Evolutionary conservation across 2,113 vertebrate species (phyloP).

Genomic region (Gobius niger): DNA sequence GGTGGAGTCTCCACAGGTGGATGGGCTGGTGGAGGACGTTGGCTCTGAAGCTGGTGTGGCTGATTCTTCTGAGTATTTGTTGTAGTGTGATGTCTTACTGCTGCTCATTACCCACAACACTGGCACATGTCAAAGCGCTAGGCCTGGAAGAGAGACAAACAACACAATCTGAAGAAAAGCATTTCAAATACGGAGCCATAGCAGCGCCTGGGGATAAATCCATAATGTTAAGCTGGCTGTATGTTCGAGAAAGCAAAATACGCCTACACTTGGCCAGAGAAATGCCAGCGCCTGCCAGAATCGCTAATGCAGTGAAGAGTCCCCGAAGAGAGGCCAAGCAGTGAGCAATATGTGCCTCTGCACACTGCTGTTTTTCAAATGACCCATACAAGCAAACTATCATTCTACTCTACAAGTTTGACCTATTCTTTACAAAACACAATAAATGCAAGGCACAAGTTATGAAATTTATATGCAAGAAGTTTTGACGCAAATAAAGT

Average conservation of each 20-base stretch:
- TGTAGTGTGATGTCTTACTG: constrained; percentile 76
- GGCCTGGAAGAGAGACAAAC: constrained; percentile 51
- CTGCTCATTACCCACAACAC: constrained; percentile 84
- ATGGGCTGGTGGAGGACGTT: constrained; percentile 38
- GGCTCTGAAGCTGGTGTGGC: constrained; percentile 37
- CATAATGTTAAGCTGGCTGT: not conserved
- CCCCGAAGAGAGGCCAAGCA: constrained; percentile 8
- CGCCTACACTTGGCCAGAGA: constrained; percentile 12
- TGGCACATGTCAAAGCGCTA: constrained; percentile 40
- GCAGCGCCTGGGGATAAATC: not conserved
- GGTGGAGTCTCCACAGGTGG: constrained; percentile 69
- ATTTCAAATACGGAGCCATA: not conserved
- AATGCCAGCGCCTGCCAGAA: constrained; percentile 5
- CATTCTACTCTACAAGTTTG: not conserved
- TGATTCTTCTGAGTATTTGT: constrained; percentile 77
- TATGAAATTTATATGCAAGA: not conserved
- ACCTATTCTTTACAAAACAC: not conserved
- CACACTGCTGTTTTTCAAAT: constrained; percentile 1
- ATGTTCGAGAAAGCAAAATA: constrained; percentile 13
- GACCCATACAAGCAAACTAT: constrained; percentile 11
- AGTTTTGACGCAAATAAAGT: not conserved
- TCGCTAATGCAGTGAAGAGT: not conserved
- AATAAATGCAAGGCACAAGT: not conserved
- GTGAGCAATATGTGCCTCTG: not conserved
- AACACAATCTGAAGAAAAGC: not conserved